Conservation (phyloP, 2,888 invertebrate species). For the Amphipyra tragopoginis region DNA sequence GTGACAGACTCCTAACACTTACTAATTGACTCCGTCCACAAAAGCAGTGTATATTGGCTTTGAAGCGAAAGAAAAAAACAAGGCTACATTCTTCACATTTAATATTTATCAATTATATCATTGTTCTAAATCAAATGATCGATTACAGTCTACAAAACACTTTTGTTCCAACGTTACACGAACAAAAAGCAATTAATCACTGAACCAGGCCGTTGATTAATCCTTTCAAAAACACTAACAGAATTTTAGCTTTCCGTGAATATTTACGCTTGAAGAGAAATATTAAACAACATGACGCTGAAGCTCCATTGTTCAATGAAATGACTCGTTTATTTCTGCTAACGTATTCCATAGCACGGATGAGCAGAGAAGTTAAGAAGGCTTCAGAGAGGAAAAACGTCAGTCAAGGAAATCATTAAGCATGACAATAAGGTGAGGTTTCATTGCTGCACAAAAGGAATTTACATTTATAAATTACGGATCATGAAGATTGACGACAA, state of each 20-base stretch:
- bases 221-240: slow-evolving; percentile 40
- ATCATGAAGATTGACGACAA: slow-evolving; percentile 59
- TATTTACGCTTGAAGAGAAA: slow-evolving; percentile 29
- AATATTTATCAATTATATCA: slow-evolving; percentile 63
- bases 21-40: slow-evolving; percentile 54
- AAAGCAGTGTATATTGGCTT: slow-evolving; percentile 61
- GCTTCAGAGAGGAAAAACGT: slow-evolving; percentile 47
- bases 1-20: slow-evolving; percentile 41
- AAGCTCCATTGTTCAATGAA: slow-evolving; percentile 42
- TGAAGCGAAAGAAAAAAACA: slow-evolving; percentile 68
- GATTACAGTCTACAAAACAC: slow-evolving; percentile 36
- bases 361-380: slow-evolving; percentile 36
- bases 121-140: slow-evolving; percentile 68
- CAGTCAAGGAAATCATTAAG: slow-evolving; percentile 59
- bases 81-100: slow-evolving; percentile 74
- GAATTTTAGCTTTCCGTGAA: slow-evolving; percentile 41
- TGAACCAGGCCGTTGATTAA: slow-evolving; percentile 35
- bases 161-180: slow-evolving; percentile 38
- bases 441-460: slow-evolving; percentile 49
- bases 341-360: slow-evolving; percentile 44
- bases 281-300: slow-evolving; percentile 28
- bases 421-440: slow-evolving; percentile 52
- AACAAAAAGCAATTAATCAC: slow-evolving; percentile 51
- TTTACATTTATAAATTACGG: slow-evolving; percentile 57
- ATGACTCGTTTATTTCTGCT: slow-evolving; percentile 39